Conservation (phyloP, 2,797 vertebrate genomes). For the Pseudochaenichthys georgianus region DNA sequence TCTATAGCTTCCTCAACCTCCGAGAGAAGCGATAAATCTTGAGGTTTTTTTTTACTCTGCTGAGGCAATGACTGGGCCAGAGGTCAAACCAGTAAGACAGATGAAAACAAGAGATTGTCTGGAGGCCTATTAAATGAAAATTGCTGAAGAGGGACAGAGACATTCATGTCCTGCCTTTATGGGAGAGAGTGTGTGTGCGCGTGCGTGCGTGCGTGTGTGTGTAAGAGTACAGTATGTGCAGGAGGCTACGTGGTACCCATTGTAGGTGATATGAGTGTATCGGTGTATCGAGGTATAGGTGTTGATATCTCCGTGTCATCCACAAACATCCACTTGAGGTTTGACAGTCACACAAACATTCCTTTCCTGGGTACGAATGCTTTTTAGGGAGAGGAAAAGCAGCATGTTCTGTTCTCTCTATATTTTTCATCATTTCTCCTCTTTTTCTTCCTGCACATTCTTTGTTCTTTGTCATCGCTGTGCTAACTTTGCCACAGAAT, state of each 20-base stretch:
- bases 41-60: constrained; percentile 52
- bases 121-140: constrained; percentile 77
- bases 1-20: constrained; percentile 53
- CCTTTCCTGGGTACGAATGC: constrained; percentile 12
- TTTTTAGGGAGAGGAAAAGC: constrained; percentile 34
- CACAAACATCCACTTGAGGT: constrained; percentile 32
- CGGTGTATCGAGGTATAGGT: constrained; percentile 10
- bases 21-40: constrained; percentile 67
- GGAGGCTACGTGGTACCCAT: background rate
- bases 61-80: constrained; percentile 60
- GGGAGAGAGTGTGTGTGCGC: constrained; percentile 5
- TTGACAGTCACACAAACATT: constrained; percentile 30
- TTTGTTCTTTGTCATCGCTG: constrained; percentile 60
- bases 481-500: constrained; percentile 54
- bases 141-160: constrained; percentile 60
- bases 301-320: constrained; percentile 23
- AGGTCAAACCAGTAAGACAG: constrained; percentile 79
- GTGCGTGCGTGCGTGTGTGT: background rate
- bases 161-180: constrained; percentile 53
- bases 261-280: constrained; percentile 11
- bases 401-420: constrained; percentile 53
- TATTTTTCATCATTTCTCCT: constrained; percentile 42
- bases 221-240: background rate
- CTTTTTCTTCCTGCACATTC: constrained; percentile 40
- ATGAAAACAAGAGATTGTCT: constrained; percentile 80